phyloP scores from a whole-genome alignment of 2,888 invertebrate species.

The Oscheius myriophilus region DNA sequence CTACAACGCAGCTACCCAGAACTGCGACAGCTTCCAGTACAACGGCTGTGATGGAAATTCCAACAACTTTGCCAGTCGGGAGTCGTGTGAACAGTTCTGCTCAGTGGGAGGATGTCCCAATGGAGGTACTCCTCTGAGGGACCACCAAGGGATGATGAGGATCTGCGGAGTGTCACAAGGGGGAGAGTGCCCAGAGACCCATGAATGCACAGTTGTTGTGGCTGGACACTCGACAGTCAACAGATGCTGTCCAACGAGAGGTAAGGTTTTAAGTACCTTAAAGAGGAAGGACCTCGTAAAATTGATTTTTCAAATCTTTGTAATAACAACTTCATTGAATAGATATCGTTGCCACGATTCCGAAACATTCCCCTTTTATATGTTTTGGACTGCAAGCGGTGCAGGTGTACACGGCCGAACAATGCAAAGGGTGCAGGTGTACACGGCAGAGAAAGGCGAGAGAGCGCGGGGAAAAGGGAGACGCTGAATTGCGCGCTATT shows the following conservation, averaged over 20 bases:
- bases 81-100: constrained; percentile 59
- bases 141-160: constrained; percentile 53
- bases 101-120: constrained; percentile 62
- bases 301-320: too few relatives aligned
- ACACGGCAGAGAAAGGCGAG: too few relatives aligned
- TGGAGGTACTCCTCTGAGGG: constrained; percentile 54
- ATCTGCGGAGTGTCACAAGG: constrained; percentile 37
- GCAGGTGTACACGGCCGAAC: too few relatives aligned
- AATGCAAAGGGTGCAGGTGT: too few relatives aligned
- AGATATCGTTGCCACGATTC: too few relatives aligned
- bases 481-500: too few relatives aligned
- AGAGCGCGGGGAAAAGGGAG: too few relatives aligned
- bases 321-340: too few relatives aligned
- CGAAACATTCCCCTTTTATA: too few relatives aligned
- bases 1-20: constrained; percentile 57
- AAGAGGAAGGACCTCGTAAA: too few relatives aligned
- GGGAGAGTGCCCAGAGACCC: constrained; percentile 48
- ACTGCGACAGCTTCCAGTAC: constrained; percentile 53
- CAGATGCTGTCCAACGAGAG: constrained; percentile 58
- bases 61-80: constrained; percentile 59
- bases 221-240: constrained; percentile 49
- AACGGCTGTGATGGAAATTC: constrained; percentile 56
- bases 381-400: too few relatives aligned
- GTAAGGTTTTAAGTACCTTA: too few relatives aligned
- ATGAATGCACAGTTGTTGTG: constrained; percentile 56